These are phyloP conservation scores for Disparrhopalites patrizii DNA, from an alignment of 2,888 invertebrate species.

Conservation along the genomic window DNA sequence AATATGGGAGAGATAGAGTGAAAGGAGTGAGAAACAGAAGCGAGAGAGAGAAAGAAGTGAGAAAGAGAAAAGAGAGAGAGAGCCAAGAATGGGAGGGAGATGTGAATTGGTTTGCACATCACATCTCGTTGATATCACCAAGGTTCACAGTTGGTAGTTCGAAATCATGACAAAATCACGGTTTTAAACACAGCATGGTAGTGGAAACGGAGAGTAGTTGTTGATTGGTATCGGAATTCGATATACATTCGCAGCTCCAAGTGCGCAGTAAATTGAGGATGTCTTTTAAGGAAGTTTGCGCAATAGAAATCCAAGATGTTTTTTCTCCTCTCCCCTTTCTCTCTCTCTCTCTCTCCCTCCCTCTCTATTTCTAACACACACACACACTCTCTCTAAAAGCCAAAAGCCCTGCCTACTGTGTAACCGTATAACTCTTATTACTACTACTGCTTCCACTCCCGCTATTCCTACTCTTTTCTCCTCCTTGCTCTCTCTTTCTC, in stretches of 20 bases:
- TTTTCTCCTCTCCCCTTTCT: constrained; percentile 34
- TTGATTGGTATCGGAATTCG: constrained; percentile 43
- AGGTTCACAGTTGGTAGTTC: constrained; percentile 25
- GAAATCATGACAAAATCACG: constrained; percentile 37
- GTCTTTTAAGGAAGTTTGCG: constrained; percentile 46
- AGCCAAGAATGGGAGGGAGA: not conserved
- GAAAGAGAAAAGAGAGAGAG: not conserved
- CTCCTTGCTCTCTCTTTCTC: not conserved
- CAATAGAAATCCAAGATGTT: constrained; percentile 42
- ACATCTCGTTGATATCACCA: constrained; percentile 18
- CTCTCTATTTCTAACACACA: no score
- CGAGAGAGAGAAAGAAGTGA: not conserved
- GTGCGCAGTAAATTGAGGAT: constrained; percentile 45
- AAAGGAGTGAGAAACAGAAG: not conserved
- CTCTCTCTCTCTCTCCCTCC: constrained; percentile 31
- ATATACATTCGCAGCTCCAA: constrained; percentile 32
- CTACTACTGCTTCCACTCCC: not conserved
- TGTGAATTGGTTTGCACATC: constrained; percentile 20
- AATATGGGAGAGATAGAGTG: not conserved
- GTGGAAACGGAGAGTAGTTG: constrained; percentile 24
- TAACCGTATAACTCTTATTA: constrained; percentile 18
- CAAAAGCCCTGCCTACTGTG: constrained; percentile 21
- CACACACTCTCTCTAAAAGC: constrained; percentile 19
- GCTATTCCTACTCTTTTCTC: not conserved
- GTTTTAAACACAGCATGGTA: constrained; percentile 31